Percentiles rank a stretch among this genome's conserved stretches.
Evolutionary conservation across 1,140 invertebrate genomes (phyloP).

Genomic region (Bicyclus anynana): DNA sequence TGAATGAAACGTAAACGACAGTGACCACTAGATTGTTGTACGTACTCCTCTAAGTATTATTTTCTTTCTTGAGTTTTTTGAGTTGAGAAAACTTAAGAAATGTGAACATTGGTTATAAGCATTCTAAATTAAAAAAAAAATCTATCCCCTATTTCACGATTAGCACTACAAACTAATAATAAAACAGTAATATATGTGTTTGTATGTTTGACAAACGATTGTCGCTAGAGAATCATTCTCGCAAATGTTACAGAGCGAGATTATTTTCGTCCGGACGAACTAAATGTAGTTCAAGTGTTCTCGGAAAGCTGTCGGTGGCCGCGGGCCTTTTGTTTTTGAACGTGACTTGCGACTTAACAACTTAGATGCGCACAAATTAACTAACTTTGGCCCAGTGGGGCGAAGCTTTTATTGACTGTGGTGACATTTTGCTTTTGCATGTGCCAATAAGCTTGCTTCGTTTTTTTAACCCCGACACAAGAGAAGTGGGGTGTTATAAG

Average conservation of each 20-base stretch:
- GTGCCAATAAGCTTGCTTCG: too few species aligned
- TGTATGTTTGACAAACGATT: constrained; percentile 17
- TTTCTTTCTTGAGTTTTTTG: too few species aligned
- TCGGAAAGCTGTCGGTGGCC: constrained; percentile 57
- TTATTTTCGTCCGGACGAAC: constrained; percentile 54
- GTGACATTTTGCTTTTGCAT: constrained; percentile 8
- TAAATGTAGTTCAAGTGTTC: constrained; percentile 52
- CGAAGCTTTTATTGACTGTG: constrained; percentile 11
- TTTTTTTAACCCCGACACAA: too few species aligned
- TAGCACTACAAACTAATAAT: not conserved
- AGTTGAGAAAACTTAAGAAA: too few species aligned
- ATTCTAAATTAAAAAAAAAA: too few species aligned
- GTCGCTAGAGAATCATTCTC: constrained; percentile 33
- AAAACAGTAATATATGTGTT: not conserved
- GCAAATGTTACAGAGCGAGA: constrained; percentile 31
- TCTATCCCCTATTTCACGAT: too few species aligned
- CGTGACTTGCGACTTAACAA: constrained; percentile 56
- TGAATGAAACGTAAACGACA: too few species aligned
- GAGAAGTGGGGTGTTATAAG: too few species aligned
- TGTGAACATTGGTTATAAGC: too few species aligned
- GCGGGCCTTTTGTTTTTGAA: constrained; percentile 59
- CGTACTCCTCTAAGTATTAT: too few species aligned
- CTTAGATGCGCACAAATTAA: constrained; percentile 61
- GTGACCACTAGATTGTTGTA: too few species aligned
- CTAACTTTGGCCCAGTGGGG: constrained; percentile 51